Evolutionary conservation across 2,113 vertebrate genomes (phyloP).

Genomic region (Manacus vitellinus): DNA sequence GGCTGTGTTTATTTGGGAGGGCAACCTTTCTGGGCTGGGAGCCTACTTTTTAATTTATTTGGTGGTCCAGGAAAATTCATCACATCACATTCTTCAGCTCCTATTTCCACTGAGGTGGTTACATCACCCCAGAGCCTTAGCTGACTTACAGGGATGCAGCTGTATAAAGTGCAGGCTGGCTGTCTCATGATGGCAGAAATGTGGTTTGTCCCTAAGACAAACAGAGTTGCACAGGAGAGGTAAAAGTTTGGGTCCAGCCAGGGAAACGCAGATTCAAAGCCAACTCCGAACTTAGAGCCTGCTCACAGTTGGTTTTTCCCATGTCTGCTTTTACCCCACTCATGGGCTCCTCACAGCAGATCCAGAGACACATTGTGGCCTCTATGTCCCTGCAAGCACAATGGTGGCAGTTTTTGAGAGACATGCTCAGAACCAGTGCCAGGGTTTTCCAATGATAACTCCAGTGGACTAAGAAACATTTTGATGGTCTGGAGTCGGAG

Average conservation of each 20-base stretch:
- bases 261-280: background rate
- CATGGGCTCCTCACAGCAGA: background rate
- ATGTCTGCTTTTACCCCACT: background rate
- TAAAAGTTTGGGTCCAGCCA: background rate
- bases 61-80: background rate
- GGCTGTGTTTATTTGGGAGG: constrained; percentile 40
- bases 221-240: background rate
- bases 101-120: constrained; percentile 12
- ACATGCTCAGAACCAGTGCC: background rate
- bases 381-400: background rate
- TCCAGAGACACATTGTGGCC: background rate
- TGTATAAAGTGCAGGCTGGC: background rate
- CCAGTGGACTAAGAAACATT: background rate
- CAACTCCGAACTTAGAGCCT: background rate
- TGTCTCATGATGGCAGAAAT: background rate
- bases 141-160: background rate
- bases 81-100: constrained; percentile 46
- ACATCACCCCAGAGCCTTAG: background rate
- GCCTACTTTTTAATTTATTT: constrained; percentile 52
- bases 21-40: constrained; percentile 32
- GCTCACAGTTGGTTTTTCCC: background rate
- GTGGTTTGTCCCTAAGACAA: constrained; percentile 7
- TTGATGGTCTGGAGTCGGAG: background rate
- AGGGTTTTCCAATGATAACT: background rate
- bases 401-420: background rate